phyloP scores from a whole-genome alignment of 2,888 invertebrate genomes.

The Pseudococcus jackbeardsleyi region DNA sequence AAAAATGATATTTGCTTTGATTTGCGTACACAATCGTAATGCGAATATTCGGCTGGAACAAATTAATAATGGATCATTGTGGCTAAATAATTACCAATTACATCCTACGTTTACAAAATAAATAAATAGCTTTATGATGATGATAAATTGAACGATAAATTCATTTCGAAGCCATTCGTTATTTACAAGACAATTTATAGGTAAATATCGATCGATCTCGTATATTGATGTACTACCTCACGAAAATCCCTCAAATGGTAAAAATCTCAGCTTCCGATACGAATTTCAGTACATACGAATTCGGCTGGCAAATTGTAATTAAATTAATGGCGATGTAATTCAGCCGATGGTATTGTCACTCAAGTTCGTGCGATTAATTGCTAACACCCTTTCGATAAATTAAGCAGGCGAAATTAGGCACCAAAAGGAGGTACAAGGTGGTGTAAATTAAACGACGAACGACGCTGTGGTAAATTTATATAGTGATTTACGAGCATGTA shows the following conservation, averaged over 20 bases:
- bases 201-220: too few species aligned
- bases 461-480: neutral
- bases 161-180: neutral
- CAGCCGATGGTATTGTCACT: neutral
- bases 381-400: neutral
- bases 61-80: too few species aligned
- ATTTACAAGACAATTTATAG: neutral
- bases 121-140: too few species aligned
- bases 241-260: neutral
- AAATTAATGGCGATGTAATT: constrained; percentile 12
- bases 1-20: neutral
- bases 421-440: neutral
- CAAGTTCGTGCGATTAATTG: neutral
- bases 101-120: too few species aligned
- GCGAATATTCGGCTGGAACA: too few species aligned
- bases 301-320: neutral
- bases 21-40: neutral
- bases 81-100: too few species aligned
- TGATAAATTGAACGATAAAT: neutral
- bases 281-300: neutral
- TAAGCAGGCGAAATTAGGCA: neutral
- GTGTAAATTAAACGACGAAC: neutral
- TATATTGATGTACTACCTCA: too few species aligned
- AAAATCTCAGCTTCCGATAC: neutral
- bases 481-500: constrained; percentile 3